Evolutionary conservation across 2,888 invertebrate genomes (phyloP).

Genomic region (Scaptodrosophila latifasciaeformis): DNA sequence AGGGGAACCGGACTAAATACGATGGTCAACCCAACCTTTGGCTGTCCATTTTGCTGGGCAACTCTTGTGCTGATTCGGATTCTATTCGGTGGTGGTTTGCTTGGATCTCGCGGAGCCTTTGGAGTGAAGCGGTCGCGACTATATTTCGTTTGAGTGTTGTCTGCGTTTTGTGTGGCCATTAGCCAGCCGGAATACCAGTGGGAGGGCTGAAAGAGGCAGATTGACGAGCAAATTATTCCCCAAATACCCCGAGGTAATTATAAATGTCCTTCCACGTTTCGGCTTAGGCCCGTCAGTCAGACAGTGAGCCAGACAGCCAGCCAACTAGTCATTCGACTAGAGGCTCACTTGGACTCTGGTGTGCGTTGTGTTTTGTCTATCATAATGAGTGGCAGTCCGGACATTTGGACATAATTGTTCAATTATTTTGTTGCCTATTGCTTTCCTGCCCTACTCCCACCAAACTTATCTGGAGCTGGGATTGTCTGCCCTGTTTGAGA

Average conservation of each 20-base stretch:
- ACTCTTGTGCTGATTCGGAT: not conserved
- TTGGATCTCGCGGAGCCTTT: constrained; percentile 31
- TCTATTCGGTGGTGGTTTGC: constrained; percentile 30
- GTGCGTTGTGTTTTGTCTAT: constrained; percentile 57
- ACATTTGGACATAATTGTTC: constrained; percentile 74
- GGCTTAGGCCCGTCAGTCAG: constrained; percentile 39
- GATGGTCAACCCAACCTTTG: constrained; percentile 25
- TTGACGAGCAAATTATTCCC: constrained; percentile 59
- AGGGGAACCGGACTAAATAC: not conserved
- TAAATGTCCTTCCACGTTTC: constrained; percentile 67
- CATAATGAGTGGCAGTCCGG: constrained; percentile 72
- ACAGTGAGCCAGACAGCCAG: constrained; percentile 17
- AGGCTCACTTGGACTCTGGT: too few species aligned
- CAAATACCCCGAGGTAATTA: constrained; percentile 72
- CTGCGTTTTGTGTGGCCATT: constrained; percentile 36
- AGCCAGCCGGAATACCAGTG: constrained; percentile 28
- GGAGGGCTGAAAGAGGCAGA: constrained; percentile 22
- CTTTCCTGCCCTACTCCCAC: constrained; percentile 14
- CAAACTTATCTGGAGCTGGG: not conserved
- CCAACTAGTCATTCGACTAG: too few species aligned
- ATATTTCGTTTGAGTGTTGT: not conserved
- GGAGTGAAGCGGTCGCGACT: constrained; percentile 1
- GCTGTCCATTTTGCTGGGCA: not conserved
- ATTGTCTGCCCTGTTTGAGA: constrained; percentile 18
- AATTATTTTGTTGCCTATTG: constrained; percentile 70